phyloP scores from a whole-genome alignment of 2,888 invertebrate species.

The Meiosimyza decipiens region DNA sequence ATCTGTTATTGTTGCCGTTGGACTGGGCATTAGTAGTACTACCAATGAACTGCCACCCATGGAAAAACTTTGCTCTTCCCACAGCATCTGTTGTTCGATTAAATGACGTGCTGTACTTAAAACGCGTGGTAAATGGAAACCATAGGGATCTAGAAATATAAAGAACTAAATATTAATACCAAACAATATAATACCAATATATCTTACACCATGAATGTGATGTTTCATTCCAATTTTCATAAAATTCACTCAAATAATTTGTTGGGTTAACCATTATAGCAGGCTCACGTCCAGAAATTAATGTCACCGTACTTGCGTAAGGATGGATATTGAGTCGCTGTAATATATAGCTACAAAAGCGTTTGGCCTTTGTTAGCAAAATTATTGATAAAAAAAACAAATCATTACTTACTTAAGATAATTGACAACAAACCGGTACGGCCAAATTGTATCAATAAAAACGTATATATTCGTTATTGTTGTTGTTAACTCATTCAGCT shows the following conservation, averaged over 20 bases:
- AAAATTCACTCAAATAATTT: slow-evolving; percentile 73
- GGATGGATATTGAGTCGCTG: slow-evolving; percentile 75
- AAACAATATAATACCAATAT: too few relatives aligned
- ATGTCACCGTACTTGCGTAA: slow-evolving; percentile 75
- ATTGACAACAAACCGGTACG: slow-evolving; percentile 71
- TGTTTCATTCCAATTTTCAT: slow-evolving; percentile 71
- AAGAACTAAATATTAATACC: background rate
- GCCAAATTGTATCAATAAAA: slow-evolving; percentile 77
- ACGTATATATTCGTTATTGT: slow-evolving; percentile 74
- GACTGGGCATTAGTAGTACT: slow-evolving; percentile 73
- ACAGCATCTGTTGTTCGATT: slow-evolving; percentile 69
- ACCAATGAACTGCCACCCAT: slow-evolving; percentile 76
- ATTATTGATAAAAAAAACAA: background rate
- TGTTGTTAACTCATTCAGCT: slow-evolving; percentile 56
- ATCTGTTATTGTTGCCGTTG: slow-evolving; percentile 68
- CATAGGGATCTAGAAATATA: slow-evolving; percentile 68
- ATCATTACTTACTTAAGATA: slow-evolving; percentile 70
- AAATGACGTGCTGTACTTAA: slow-evolving; percentile 69
- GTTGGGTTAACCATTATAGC: slow-evolving; percentile 73
- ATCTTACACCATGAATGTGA: slow-evolving; percentile 67
- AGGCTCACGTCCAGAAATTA: slow-evolving; percentile 75
- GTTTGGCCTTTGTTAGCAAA: background rate
- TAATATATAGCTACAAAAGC: slow-evolving; percentile 67
- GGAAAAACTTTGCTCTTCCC: slow-evolving; percentile 69
- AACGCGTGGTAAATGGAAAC: slow-evolving; percentile 73